Percentiles rank a stretch among this genome's conserved stretches.
Conservation (phyloP, 2,888 invertebrate genomes). For the Gymnocheta viridis region DNA sequence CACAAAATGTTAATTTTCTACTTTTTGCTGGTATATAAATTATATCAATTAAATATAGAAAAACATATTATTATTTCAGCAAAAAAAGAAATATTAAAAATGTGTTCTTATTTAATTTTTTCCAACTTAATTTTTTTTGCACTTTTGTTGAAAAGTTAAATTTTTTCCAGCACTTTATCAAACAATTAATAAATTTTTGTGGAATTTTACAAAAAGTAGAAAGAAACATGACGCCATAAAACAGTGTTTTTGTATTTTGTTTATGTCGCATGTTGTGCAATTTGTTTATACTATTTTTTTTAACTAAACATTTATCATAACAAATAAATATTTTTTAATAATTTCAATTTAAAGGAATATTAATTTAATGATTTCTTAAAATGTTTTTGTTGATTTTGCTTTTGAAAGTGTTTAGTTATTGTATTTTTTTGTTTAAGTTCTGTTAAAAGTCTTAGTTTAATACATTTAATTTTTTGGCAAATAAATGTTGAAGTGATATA, state of each 20-base stretch:
- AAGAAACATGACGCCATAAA: slow-evolving; percentile 73
- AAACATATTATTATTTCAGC: slow-evolving; percentile 29
- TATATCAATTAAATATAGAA: slow-evolving; percentile 44
- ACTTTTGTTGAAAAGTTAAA: slow-evolving; percentile 63
- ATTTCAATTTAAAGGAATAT: slow-evolving; percentile 34
- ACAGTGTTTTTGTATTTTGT: slow-evolving; percentile 77
- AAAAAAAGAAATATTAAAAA: slow-evolving; percentile 7
- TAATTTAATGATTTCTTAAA: slow-evolving; percentile 27
- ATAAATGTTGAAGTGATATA: slow-evolving; percentile 8
- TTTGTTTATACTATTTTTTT: slow-evolving; percentile 28
- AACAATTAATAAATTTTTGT: slow-evolving; percentile 29
- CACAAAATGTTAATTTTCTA: background rate
- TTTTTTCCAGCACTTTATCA: slow-evolving; percentile 61
- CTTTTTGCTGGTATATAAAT: slow-evolving; percentile 37
- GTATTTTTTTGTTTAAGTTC: background rate
- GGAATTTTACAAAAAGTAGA: slow-evolving; percentile 42
- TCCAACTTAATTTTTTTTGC: slow-evolving; percentile 54
- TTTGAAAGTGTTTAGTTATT: background rate
- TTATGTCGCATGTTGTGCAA: slow-evolving; percentile 76
- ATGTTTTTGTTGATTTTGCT: slow-evolving; percentile 61
- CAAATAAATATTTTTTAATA: slow-evolving; percentile 44
- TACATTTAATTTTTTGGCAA: background rate
- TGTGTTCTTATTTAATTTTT: slow-evolving; percentile 31
- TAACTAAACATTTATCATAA: slow-evolving; percentile 10
- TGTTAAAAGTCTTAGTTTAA: background rate